Conservation (phyloP, 1,140 invertebrate species). For the Zaprionus gabonicus region DNA sequence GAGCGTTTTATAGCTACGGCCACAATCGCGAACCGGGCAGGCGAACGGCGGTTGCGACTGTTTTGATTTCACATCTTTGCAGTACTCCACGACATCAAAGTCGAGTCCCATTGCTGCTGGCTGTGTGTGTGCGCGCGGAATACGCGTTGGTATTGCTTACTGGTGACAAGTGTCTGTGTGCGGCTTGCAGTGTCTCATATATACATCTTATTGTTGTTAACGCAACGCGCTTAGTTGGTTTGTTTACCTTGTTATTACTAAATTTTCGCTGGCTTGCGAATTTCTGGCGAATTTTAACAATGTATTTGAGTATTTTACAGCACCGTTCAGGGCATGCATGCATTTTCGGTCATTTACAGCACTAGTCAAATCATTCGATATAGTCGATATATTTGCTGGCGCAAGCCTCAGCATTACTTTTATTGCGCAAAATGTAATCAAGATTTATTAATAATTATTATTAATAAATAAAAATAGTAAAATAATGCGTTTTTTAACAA, state of each 20-base stretch:
- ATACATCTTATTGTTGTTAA: conserved; percentile 69
- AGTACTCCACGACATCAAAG: conserved; percentile 94
- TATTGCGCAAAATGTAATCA: neutral
- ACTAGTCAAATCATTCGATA: conserved; percentile 39
- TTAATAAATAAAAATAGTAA: neutral
- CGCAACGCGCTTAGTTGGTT: conserved; percentile 54
- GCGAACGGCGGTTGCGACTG: conserved; percentile 91
- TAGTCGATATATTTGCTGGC: conserved; percentile 33
- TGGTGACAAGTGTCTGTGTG: conserved; percentile 68
- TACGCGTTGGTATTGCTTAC: conserved; percentile 48
- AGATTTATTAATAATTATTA: neutral
- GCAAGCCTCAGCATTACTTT: neutral
- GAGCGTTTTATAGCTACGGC: conserved; percentile 93
- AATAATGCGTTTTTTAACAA: neutral
- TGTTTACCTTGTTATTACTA: conserved; percentile 61
- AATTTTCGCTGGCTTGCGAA: conserved; percentile 71
- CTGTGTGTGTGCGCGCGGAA: conserved; percentile 38
- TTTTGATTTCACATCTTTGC: conserved; percentile 91
- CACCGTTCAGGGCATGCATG: conserved; percentile 40
- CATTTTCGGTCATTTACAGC: conserved; percentile 21
- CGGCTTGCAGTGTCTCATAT: conserved; percentile 57
- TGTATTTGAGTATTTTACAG: conserved; percentile 53
- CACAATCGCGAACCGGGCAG: conserved; percentile 93
- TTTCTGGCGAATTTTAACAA: conserved; percentile 58
- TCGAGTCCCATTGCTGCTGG: conserved; percentile 84